Percentiles rank a stretch among this genome's conserved stretches.
These are phyloP conservation scores for Aquatica leii DNA, from an alignment of 2,888 invertebrate species.

Conservation along the genomic window DNA sequence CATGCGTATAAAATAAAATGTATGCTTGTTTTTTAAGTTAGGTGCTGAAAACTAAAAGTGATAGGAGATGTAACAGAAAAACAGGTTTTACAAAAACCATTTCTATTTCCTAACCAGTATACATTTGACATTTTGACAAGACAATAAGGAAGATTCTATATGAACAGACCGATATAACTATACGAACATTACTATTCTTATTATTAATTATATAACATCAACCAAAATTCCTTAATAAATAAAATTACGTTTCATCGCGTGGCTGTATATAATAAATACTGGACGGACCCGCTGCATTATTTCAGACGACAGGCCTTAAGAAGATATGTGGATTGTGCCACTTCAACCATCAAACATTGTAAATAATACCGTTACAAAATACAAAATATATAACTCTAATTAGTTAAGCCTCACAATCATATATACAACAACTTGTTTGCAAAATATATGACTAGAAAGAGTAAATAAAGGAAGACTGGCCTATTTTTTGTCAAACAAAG, in stretches of 20 bases:
- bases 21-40: too few species aligned
- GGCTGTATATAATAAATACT: conserved; percentile 35
- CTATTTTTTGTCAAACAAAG: conserved; percentile 81
- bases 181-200: conserved; percentile 24
- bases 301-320: conserved; percentile 19
- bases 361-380: conserved; percentile 26
- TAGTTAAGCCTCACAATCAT: conserved; percentile 32
- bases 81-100: conserved; percentile 29
- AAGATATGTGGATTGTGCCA: conserved; percentile 34
- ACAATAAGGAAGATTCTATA: conserved; percentile 55
- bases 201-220: conserved; percentile 31
- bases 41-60: too few species aligned
- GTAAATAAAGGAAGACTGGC: conserved; percentile 47
- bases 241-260: conserved; percentile 25
- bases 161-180: conserved; percentile 54
- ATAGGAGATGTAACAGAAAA: background rate
- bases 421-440: conserved; percentile 22
- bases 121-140: conserved; percentile 58
- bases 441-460: conserved; percentile 37
- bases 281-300: conserved; percentile 38
- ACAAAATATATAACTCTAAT: conserved; percentile 26
- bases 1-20: too few species aligned
- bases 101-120: conserved; percentile 50
- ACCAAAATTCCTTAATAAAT: conserved; percentile 32
- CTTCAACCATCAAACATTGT: conserved; percentile 29